A percentile compares a stretch with the other conserved stretches of the same genome.
Evolutionary conservation across 2,797 vertebrate genomes (phyloP).

Genomic region (Platalea minor): DNA sequence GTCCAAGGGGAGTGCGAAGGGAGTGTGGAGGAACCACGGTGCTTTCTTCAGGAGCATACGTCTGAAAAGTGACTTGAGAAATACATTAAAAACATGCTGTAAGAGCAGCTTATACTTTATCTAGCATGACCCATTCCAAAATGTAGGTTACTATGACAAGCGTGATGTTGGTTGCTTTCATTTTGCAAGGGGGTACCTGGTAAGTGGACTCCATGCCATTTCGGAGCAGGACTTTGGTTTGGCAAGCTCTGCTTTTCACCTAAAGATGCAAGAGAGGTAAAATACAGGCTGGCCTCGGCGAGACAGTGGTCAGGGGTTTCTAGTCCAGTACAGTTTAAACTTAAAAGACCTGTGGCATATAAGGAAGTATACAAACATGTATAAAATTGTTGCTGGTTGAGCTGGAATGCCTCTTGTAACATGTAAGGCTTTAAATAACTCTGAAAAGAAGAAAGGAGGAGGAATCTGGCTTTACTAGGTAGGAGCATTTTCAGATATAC

Average conservation of each 20-base stretch:
- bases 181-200: background rate
- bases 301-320: background rate
- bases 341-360: background rate
- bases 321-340: background rate
- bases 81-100: background rate
- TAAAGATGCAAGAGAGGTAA: background rate
- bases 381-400: background rate
- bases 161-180: background rate
- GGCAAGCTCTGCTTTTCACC: background rate
- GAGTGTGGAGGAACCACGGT: no score
- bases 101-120: background rate
- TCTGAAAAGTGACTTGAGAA: background rate
- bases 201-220: background rate
- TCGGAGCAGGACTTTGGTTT: background rate
- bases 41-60: background rate
- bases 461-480: background rate
- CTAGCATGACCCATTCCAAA: background rate
- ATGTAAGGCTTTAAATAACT: background rate
- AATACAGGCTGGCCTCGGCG: accelerated
- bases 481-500: background rate
- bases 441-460: background rate
- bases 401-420: background rate
- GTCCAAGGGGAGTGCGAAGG: background rate
- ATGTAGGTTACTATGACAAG: background rate
- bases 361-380: background rate